Evolutionary conservation across 2,113 vertebrate genomes (phyloP), one percentile per base, ranked within the genome.

Genomic region (Thermophis baileyi): DNA sequence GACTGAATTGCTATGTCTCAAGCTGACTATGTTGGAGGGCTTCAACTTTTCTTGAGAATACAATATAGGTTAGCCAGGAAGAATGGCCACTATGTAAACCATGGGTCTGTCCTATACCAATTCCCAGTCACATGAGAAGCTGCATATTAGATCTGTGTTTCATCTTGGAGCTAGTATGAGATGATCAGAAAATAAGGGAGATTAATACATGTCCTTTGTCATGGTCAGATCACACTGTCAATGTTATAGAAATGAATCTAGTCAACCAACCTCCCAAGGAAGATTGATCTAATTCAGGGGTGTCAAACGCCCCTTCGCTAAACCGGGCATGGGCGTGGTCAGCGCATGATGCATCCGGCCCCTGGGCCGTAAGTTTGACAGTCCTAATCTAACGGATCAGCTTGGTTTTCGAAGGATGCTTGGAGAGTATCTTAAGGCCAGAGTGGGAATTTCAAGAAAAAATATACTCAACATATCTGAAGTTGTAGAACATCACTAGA

Each of bases 381-480:
- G 47, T 6, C 4, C 9, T 7, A 9, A 7, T 69, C 30, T 69
- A 35, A n/a, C 0, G 12, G 63, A 69, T 69, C 63, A n/a, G 14
- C 30, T 69, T 69, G 30, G 27, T 69, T 69, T 69, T 35, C 12
- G 30, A 74, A 74, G 63, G n/a, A 12, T 35, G 14, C n/a, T 35
- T 74, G 5, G 6, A 74, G 6, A 35, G 14, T 74, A 30, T 74
- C 4, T 14, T 16, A 74, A 74, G n/a, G 14, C 14, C n/a, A 6
- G 16, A 35, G 30, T 14, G 12, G n/a, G 63, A 74, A 74, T 35
- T 91, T 93, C 88, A 81, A 90, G 35, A 91, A 47, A 92, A 89
- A 92, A 95, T 91, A 89, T 87, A 16, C 85, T 85, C 91, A 96
- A 95, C 51, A 87, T 94, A 92, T 11, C 94, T 92, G 20, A 95